Evolutionary conservation across 2,888 invertebrate species (phyloP), one percentile per base, ranked within the genome.

Genomic region (Choristoneura rosaceana): DNA sequence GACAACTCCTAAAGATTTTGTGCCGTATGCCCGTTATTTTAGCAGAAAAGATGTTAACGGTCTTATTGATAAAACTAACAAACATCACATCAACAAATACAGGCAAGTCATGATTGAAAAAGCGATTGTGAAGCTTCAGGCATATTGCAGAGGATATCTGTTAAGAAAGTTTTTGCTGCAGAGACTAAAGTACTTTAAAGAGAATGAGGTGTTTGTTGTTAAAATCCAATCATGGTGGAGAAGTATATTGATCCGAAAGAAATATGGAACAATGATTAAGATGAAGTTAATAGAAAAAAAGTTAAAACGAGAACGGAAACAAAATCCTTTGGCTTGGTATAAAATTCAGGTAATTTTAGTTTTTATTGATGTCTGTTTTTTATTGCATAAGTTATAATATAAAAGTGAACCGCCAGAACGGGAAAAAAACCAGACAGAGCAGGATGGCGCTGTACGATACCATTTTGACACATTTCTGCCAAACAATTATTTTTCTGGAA

Each of bases 191-290:
- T 88, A 88, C 77, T 94, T 93, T 74, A 85, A 88, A 74, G 83
- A 90, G 25, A 93, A 95, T 80, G 83, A 90, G 45, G 76, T 84
- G 0, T 89, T 84, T 79, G 83, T 95, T 59, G 81, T 95, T 5
- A 89, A 84, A 79, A 95, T 95, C 75, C 95, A 96, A 92, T 90
- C 95, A 0, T 96, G 96, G 95, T 96, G 96, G 96, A 91, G 95
- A 73, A 91, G 91, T 74, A 79, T 93, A 1, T 76, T 90, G 12
- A 91, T 94, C 73, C 91, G 93, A 74, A 92, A 87, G 75, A 88
- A 87, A 75, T 95, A 94, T 80, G 84, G 86, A 0, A 90, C 90
- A 25, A 77, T 94, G 34, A 84, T 95, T 41, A 90, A 92, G 84
- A 88, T 90, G 87, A 92, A 87, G 78, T 82, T 85, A 12, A 91